Percentiles rank a stretch among this genome's conserved stretches.
phyloP scores from a whole-genome alignment of 2,888 invertebrate species.

The Thymelicus sylvestris region DNA sequence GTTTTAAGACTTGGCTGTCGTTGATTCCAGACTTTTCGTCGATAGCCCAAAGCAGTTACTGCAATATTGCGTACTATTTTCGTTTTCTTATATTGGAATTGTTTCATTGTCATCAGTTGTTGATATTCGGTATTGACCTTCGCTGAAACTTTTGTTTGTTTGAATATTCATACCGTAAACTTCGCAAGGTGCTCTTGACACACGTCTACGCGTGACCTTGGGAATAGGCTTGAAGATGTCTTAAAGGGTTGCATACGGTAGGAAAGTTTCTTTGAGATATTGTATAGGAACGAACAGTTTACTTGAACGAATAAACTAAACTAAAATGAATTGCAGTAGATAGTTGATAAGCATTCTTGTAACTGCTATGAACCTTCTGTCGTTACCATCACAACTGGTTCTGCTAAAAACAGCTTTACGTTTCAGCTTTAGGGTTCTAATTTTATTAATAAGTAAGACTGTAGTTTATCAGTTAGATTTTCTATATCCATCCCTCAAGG shows the following conservation, averaged over 20 bases:
- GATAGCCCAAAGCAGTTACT: background rate
- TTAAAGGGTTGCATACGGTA: too few relatives aligned
- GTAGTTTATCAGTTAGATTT: too few relatives aligned
- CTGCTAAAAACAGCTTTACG: too few relatives aligned
- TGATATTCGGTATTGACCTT: constrained; percentile 12
- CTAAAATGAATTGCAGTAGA: background rate
- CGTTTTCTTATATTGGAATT: background rate
- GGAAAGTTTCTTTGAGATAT: too few relatives aligned
- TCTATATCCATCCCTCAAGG: too few relatives aligned
- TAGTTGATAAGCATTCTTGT: too few relatives aligned
- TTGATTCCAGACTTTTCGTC: background rate
- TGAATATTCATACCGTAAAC: constrained; percentile 22
- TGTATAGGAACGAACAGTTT: background rate
- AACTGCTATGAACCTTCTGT: too few relatives aligned
- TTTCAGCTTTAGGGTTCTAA: too few relatives aligned
- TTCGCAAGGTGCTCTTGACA: constrained; percentile 13
- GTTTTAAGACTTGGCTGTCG: too few relatives aligned
- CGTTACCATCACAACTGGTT: too few relatives aligned
- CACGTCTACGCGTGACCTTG: constrained; percentile 9
- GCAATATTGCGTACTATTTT: background rate
- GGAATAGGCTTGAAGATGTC: background rate
- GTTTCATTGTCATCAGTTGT: background rate
- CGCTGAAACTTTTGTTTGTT: background rate
- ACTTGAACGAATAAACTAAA: background rate
- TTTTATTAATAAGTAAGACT: too few relatives aligned